These are phyloP conservation scores for Cassiopea xamachana DNA, from an alignment of 30 jellyfish, hydroid and myxozoan genomes.

Conservation along the genomic window DNA sequence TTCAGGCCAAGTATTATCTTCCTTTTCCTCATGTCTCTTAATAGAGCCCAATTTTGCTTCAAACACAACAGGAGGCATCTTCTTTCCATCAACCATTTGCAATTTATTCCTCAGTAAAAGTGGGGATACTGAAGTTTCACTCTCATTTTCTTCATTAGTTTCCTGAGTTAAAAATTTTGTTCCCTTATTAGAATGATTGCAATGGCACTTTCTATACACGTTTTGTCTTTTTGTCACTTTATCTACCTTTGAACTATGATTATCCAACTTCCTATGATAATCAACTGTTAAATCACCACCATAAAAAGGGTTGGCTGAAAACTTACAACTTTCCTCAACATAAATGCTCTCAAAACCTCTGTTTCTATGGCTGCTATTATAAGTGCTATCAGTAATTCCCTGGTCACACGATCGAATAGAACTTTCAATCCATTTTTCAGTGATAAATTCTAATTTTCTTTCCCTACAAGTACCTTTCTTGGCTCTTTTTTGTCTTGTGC, in stretches of 20 bases:
- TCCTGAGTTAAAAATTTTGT: neutral
- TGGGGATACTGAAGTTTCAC: neutral
- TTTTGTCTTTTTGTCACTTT: neutral
- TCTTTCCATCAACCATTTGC: neutral
- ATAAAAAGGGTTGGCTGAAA: constrained; percentile 12
- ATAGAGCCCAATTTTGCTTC: neutral
- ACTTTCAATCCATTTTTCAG: neutral
- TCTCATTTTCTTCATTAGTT: neutral
- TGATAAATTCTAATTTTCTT: neutral
- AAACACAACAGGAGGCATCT: neutral
- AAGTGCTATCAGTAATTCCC: neutral
- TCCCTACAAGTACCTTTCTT: neutral
- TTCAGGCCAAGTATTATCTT: neutral
- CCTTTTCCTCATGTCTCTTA: neutral
- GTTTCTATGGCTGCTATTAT: neutral
- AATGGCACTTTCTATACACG: neutral
- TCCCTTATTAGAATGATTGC: neutral
- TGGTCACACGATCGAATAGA: neutral
- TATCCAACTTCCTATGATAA: neutral
- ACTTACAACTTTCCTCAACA: neutral
- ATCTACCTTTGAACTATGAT: neutral
- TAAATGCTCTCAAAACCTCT: neutral
- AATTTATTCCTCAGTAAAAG: neutral
- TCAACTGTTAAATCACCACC: neutral
- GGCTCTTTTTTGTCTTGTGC: neutral